A percentile compares a stretch with the other conserved stretches of the same genome.
Evolutionary conservation across 2,797 vertebrate species (phyloP).

Genomic region (Gadopsis bispinosus): DNA sequence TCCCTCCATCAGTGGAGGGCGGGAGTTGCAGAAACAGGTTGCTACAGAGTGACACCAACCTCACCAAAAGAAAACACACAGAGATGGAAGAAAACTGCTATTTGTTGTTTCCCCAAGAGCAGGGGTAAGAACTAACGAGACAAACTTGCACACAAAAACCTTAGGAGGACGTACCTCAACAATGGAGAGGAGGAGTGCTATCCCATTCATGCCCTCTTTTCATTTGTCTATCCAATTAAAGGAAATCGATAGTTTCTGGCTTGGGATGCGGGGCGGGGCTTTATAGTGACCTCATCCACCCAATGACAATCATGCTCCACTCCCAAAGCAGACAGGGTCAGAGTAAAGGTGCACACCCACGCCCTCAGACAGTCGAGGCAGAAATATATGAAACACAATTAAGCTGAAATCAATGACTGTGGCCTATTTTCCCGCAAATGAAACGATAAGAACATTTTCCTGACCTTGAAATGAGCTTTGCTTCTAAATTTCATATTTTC

Average conservation of each 20-base stretch:
- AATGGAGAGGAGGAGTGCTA: conserved; percentile 20
- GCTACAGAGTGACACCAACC: conserved; percentile 1
- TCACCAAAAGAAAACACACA: conserved; percentile 5
- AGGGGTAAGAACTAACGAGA: conserved; percentile 15
- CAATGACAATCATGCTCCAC: conserved; percentile 63
- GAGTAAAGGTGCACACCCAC: conserved; percentile 22
- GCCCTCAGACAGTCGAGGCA: background rate
- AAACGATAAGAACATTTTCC: background rate
- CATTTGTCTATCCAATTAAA: conserved; percentile 79
- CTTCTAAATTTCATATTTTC: background rate
- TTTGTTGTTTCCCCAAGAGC: conserved; percentile 8
- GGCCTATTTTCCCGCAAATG: background rate
- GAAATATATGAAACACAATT: conserved; percentile 5
- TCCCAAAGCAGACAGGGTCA: conserved; percentile 32
- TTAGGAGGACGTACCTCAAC: conserved; percentile 26
- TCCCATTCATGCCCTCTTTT: conserved; percentile 56
- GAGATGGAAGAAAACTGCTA: conserved; percentile 15
- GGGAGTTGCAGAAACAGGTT: background rate
- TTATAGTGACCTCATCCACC: conserved; percentile 69
- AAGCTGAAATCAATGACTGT: background rate
- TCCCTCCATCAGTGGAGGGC: too few relatives aligned
- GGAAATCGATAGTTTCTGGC: conserved; percentile 76
- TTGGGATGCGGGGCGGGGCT: conserved; percentile 73
- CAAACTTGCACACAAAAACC: conserved; percentile 27
- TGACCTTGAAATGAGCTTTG: conserved; percentile 12